Conservation (phyloP, 2,888 invertebrate species). For the Coremacera marginata region DNA sequence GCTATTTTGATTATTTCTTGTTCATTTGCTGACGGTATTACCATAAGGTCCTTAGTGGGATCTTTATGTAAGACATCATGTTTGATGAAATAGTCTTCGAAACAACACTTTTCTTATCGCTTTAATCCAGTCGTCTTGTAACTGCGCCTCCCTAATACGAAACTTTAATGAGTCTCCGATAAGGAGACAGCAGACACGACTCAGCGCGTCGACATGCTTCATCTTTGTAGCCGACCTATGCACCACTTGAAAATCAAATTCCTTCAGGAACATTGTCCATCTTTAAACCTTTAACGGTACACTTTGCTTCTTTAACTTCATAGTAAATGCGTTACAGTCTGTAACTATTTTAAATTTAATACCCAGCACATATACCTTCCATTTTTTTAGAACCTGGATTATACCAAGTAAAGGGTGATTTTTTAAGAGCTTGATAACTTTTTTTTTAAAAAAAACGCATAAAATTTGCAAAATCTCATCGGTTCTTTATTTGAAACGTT, state of each 20-base stretch:
- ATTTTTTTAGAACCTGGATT: constrained; percentile 48
- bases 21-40: constrained; percentile 14
- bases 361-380: constrained; percentile 42
- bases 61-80: too few relatives aligned
- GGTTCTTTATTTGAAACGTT: too few relatives aligned
- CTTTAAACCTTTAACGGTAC: constrained; percentile 40
- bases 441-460: too few relatives aligned
- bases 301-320: constrained; percentile 40
- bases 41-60: too few relatives aligned
- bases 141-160: constrained; percentile 50
- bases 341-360: constrained; percentile 30
- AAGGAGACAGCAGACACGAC: constrained; percentile 6
- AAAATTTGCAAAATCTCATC: too few relatives aligned
- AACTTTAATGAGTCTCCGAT: too few relatives aligned
- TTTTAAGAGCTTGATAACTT: too few relatives aligned
- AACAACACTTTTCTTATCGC: constrained; percentile 13
- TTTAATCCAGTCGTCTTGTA: constrained; percentile 20
- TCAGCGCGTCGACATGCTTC: constrained; percentile 3
- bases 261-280: constrained; percentile 17
- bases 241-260: neutral
- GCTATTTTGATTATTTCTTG: constrained; percentile 38
- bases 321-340: too few relatives aligned
- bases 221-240: too few relatives aligned
- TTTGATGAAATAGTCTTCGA: too few relatives aligned
- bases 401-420: too few relatives aligned